These are phyloP conservation scores for Trachelipus rathkii DNA, from an alignment of 1,140 invertebrate species.

Conservation along the genomic window DNA sequence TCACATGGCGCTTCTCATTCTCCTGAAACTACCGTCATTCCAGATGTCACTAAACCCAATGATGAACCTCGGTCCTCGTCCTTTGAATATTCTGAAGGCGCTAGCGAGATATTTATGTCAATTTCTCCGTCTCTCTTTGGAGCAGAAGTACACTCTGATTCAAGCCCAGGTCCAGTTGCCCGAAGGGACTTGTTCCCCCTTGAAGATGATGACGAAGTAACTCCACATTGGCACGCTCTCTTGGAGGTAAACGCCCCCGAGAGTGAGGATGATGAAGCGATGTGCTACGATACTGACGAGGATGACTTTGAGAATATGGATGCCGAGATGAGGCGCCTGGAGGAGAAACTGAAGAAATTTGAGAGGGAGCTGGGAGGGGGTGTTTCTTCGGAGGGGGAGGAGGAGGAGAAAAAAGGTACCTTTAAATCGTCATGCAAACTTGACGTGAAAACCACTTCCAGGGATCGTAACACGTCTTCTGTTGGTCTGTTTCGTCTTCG, in stretches of 20 bases:
- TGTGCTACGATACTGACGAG: conserved; percentile 36
- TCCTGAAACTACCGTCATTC: too few relatives aligned
- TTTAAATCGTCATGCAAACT: not conserved
- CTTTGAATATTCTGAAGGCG: too few relatives aligned
- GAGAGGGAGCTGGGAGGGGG: conserved; percentile 30
- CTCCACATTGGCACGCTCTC: conserved; percentile 38
- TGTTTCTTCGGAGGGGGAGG: too few relatives aligned
- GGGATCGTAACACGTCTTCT: not conserved
- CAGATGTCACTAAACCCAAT: too few relatives aligned
- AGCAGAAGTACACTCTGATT: not conserved
- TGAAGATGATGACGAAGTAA: conserved; percentile 35
- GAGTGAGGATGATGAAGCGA: conserved; percentile 27
- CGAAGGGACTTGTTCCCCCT: conserved; percentile 38
- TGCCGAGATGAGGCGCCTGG: conserved; percentile 40
- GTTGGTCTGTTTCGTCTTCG: not conserved
- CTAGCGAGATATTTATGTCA: not conserved
- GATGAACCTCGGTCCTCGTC: too few relatives aligned
- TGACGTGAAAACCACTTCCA: not conserved
- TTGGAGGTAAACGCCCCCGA: too few relatives aligned
- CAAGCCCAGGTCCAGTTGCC: conserved; percentile 30
- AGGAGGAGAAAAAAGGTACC: too few relatives aligned
- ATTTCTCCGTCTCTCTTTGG: not conserved
- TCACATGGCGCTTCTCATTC: too few relatives aligned
- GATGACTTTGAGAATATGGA: conserved; percentile 42
- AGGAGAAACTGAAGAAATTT: conserved; percentile 42